Evolutionary conservation across 2,888 invertebrate species (phyloP).

Genomic region (Apoderus coryli): DNA sequence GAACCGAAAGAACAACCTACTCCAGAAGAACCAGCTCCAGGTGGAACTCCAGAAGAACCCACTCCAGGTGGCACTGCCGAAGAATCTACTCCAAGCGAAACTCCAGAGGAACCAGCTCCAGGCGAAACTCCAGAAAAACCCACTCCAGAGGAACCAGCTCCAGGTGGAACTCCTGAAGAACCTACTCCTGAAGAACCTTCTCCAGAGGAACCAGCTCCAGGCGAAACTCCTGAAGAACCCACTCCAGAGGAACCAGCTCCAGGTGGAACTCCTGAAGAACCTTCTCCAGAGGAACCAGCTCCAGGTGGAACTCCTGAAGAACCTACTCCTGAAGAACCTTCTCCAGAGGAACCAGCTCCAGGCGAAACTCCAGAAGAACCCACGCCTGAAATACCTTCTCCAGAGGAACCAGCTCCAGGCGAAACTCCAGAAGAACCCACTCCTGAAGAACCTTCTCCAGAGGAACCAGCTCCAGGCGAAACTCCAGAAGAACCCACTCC

Average conservation of each 20-base stretch:
- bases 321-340: slow-evolving; percentile 14
- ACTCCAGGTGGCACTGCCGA: neutral
- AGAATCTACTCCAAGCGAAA: slow-evolving; percentile 4
- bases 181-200: too few species aligned
- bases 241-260: slow-evolving; percentile 14
- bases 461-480: slow-evolving; percentile 13
- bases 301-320: too few species aligned
- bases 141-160: neutral
- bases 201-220: too few species aligned
- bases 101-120: slow-evolving; percentile 11
- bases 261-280: slow-evolving; percentile 9
- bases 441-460: slow-evolving; percentile 16
- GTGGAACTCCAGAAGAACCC: slow-evolving; percentile 5
- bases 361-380: slow-evolving; percentile 13
- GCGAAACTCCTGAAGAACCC: slow-evolving; percentile 13
- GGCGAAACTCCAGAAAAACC: slow-evolving; percentile 7
- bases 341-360: slow-evolving; percentile 6
- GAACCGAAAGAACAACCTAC: slow-evolving; percentile 3
- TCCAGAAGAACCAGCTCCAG: slow-evolving; percentile 3
- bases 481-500: too few species aligned
- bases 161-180: too few species aligned
- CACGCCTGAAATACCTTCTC: slow-evolving; percentile 8
- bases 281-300: slow-evolving; percentile 12
- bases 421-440: slow-evolving; percentile 9
- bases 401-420: slow-evolving; percentile 8